Evolutionary conservation across 2,797 vertebrate species (phyloP), one percentile per base, ranked within the genome.

Genomic region (Fistularia tabacaria): DNA sequence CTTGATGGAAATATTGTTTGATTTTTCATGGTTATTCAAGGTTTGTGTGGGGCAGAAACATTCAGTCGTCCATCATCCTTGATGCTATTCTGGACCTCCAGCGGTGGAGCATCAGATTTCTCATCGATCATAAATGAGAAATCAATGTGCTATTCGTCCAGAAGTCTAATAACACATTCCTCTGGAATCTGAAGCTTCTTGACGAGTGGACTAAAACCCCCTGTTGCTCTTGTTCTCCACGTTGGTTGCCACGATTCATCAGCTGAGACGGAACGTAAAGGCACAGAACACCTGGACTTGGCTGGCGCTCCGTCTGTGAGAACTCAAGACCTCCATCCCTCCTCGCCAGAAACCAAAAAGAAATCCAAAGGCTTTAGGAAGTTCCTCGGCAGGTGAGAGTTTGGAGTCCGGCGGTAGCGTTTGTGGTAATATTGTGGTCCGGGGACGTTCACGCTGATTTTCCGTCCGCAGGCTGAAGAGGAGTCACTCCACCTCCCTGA

Each of bases 401-500:
- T 3, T 1, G 83, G 0, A 0, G n/a, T 9, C 7, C 10, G 1
- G 7, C 7, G 10, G 7, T 5, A 7, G 3, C n/a, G 25, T 25
- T 25, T 25, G 5, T 5, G 2, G 25, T n/a, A 25, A 3, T 5
- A 25, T 25, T 25, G 25, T 25, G 25, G 25, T 25, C 25, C 5
- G 25, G 25, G 25, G 25, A 25, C 25, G 14, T 2, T 42, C 8
- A 8, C 8, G 7, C 39, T 7, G 10, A 6, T 38, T 9, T 45
- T 46, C 9, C 2, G 25, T n/a, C 36, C 48, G 57, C 71, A 98
- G 97, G 54, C 90, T 98, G 36, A 94, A 85, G 77, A 94, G 96
- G 81, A 99, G 95, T 62, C 95, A 98, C 57, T 99, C 97, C 0
- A 94, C 94, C 9, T 96, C 94, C 1, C 93, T 95, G 63, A 95